Evolutionary conservation across 2,113 vertebrate genomes (phyloP).

Genomic region (Erythrolamprus reginae): DNA sequence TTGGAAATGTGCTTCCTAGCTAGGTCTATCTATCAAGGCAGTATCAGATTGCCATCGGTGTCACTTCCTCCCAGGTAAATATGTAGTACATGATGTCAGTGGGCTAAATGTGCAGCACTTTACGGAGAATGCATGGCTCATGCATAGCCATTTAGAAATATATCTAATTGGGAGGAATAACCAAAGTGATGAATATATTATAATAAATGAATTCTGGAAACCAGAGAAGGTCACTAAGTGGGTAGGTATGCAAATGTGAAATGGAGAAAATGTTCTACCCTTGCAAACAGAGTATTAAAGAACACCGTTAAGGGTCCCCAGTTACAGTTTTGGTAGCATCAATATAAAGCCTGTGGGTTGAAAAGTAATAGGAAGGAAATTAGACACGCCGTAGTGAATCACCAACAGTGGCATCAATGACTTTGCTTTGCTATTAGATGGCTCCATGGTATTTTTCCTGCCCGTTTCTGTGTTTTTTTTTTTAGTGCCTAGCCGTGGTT

Average conservation of each 20-base stretch:
- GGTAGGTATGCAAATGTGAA: background rate
- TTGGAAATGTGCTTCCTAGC: background rate
- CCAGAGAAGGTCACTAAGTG: background rate
- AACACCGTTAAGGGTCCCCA: background rate
- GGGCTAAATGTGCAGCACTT: background rate
- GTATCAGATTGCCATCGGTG: background rate
- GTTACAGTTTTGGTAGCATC: background rate
- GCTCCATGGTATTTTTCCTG: background rate
- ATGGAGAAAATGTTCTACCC: background rate
- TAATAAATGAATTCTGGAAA: background rate
- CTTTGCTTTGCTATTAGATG: too few relatives aligned
- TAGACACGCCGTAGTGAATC: background rate
- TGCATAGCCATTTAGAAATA: background rate
- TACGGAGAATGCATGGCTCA: background rate
- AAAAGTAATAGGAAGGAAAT: background rate
- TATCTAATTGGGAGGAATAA: background rate
- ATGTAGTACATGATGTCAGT: background rate
- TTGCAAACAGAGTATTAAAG: background rate
- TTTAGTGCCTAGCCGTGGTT: background rate
- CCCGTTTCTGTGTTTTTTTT: background rate
- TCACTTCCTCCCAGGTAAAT: background rate
- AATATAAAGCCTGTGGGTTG: background rate
- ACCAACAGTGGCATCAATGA: background rate
- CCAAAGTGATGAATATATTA: background rate
- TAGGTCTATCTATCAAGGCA: background rate